Conservation (phyloP, 2,113 vertebrate genomes). For the Chionomys nivalis region DNA sequence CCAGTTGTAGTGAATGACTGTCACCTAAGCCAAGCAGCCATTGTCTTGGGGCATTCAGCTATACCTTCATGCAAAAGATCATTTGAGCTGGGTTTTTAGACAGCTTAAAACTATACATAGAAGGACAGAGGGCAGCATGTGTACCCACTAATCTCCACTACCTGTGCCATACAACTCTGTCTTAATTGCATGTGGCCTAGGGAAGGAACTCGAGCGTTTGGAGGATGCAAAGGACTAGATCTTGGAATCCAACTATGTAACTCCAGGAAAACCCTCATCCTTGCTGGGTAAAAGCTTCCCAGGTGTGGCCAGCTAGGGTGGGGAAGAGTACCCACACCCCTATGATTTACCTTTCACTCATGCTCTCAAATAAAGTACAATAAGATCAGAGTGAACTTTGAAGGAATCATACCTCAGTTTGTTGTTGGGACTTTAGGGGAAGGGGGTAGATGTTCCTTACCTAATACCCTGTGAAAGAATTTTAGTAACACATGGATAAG, state of each 20-base stretch:
- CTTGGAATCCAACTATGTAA: not conserved
- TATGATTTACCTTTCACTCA: not conserved
- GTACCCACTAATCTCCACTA: fast-evolving
- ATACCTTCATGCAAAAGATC: not conserved
- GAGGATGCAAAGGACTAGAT: not conserved
- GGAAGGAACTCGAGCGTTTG: not conserved
- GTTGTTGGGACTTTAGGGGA: not conserved
- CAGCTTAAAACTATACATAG: not conserved
- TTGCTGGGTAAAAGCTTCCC: not conserved
- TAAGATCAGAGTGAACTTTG: not conserved
- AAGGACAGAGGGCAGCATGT: not conserved
- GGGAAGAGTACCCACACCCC: not conserved
- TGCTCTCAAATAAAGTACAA: not conserved
- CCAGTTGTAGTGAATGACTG: too few species aligned
- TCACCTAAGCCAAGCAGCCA: not conserved
- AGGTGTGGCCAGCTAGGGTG: not conserved
- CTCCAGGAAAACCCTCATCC: too few species aligned
- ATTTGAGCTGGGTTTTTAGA: not conserved
- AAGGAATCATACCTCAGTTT: not conserved
- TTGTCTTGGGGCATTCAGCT: not conserved
- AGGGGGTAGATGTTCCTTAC: not conserved
- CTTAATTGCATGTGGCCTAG: not conserved
- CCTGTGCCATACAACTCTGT: not conserved
- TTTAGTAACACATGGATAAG: not conserved
- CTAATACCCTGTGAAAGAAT: not conserved